Percentiles rank a stretch among this genome's conserved stretches.
Conservation (phyloP, 1,140 invertebrate genomes). For the Conopomorpha cramerella region DNA sequence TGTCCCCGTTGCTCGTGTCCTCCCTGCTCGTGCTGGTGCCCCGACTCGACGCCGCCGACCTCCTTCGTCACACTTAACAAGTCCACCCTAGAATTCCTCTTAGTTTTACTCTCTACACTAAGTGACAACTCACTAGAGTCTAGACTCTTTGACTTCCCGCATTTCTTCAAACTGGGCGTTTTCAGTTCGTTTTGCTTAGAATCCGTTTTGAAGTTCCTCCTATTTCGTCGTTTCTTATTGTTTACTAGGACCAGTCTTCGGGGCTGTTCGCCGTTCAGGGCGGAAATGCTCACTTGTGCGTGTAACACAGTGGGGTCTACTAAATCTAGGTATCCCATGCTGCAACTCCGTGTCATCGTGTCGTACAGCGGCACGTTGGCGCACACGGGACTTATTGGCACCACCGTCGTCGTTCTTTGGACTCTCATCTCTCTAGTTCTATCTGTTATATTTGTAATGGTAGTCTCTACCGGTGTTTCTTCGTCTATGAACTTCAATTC, state of each 20-base stretch:
- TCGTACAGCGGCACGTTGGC: conserved; percentile 58
- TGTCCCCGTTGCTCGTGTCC: conserved; percentile 21
- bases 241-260: conserved; percentile 77
- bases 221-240: conserved; percentile 31
- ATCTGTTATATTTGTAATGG: conserved; percentile 25
- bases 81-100: conserved; percentile 16
- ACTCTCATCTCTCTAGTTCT: conserved; percentile 40
- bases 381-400: conserved; percentile 68
- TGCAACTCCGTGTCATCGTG: conserved; percentile 80
- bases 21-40: conserved; percentile 27
- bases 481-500: conserved; percentile 72
- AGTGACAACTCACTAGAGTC: conserved; percentile 79
- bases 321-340: conserved; percentile 81
- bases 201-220: conserved; percentile 17
- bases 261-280: conserved; percentile 72
- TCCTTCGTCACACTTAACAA: conserved; percentile 8
- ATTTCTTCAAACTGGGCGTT: conserved; percentile 68
- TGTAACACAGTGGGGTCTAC: conserved; percentile 75
- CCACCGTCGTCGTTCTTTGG: conserved; percentile 66
- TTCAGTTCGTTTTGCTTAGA: conserved; percentile 25
- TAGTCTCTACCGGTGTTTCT: conserved; percentile 55
- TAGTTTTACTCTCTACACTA: conserved; percentile 43
- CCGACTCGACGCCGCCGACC: conserved; percentile 5
- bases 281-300: conserved; percentile 71
- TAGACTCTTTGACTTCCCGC: conserved; percentile 81